These are phyloP conservation scores for Manacus vitellinus DNA, from an alignment of 2,113 vertebrate species.

Conservation along the genomic window DNA sequence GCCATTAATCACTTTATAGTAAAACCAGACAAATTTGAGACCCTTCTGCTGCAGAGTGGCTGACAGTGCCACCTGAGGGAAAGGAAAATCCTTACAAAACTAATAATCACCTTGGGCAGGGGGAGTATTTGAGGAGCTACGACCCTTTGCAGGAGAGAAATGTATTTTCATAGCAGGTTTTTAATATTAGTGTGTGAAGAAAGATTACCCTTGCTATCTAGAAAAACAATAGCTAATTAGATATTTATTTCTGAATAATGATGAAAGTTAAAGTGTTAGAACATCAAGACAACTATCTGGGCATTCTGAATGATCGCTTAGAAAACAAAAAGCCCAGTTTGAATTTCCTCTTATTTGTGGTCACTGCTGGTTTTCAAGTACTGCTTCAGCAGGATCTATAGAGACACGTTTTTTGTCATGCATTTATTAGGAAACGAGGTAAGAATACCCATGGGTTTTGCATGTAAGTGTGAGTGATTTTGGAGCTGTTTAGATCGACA, in stretches of 20 bases:
- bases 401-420: background rate
- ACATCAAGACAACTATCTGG: background rate
- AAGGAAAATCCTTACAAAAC: background rate
- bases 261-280: background rate
- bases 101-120: background rate
- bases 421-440: slow-evolving; percentile 1
- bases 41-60: background rate
- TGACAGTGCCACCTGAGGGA: background rate
- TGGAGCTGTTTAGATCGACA: background rate
- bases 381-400: background rate
- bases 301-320: background rate
- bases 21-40: background rate
- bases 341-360: background rate
- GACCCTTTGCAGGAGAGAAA: background rate
- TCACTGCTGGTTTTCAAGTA: background rate
- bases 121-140: background rate
- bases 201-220: background rate
- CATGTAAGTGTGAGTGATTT: background rate
- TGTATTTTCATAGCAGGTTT: background rate
- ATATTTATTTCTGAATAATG: background rate
- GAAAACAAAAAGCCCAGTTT: background rate
- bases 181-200: background rate
- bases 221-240: slow-evolving; percentile 23
- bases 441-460: background rate
- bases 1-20: background rate